Base-by-base conservation (phyloP, 1,140 invertebrate genomes). In the Patella vulgata region DNA sequence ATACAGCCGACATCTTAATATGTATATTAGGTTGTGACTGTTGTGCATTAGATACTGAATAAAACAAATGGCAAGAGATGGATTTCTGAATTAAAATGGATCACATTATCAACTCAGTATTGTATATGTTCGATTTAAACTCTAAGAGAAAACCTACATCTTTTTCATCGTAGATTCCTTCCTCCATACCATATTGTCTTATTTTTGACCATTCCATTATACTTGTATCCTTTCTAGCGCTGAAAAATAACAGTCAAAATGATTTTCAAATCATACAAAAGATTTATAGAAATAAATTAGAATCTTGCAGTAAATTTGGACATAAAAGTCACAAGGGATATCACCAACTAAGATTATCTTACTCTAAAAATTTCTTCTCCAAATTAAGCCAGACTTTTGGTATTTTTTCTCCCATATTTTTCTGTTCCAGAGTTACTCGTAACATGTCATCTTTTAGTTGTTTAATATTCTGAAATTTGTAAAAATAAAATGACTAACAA, bases 401-500 rank as follows among this genome's bases (percentile, higher is more conserved):
- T 27, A 83, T 78, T 42, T 81, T 75, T 62, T 82, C 81, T 23
- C 79, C 80, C 80, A 82, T 82, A 66, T 82, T 78, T 19, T 66
- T 73, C 62, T 77, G 70, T n/a, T 66, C 68, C 57, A 79, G 57
- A n/a, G 80, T 75, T 14, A 77, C 75, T 39, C 68, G 28, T 11
- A 77, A 46, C 42, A 82, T 50, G 11, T 71, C 70, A 27, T 77
- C 53, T 56, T 79, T 60, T 21, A 82, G 68, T 9, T 80, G 69
- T 30, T 30, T 40, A 19, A 82, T 72, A 33, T 75, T 75, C 78
- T 81, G 62, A n/a, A n/a, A n/a, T n/a, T n/a, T n/a, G n/a, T n/a
- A n/a, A n/a, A n/a, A n/a, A n/a, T n/a, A n/a, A n/a, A n/a, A n/a
- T n/a, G n/a, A n/a, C n/a, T n/a, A n/a, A n/a, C n/a, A n/a, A n/a